Evolutionary conservation across 2,888 invertebrate species (phyloP).

Genomic region (Drosophila flavopinicola): DNA sequence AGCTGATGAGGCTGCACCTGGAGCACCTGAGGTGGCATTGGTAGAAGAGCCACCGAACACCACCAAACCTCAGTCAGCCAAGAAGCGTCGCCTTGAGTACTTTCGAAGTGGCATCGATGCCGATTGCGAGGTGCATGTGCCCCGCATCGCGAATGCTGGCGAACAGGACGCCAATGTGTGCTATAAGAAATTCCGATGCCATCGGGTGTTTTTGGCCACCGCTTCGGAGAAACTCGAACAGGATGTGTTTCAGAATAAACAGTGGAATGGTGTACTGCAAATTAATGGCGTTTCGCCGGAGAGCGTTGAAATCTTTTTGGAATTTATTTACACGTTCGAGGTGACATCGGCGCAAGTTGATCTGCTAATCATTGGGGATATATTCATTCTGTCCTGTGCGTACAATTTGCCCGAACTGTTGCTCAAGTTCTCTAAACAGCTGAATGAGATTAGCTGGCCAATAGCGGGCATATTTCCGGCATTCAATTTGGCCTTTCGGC

Average conservation of each 20-base stretch:
- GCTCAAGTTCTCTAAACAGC: slow-evolving; percentile 17
- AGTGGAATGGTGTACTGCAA: slow-evolving; percentile 60
- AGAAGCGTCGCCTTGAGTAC: slow-evolving; percentile 42
- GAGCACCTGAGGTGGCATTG: neutral
- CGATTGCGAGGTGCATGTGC: slow-evolving; percentile 60
- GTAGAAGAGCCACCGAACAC: no score
- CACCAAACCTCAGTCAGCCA: slow-evolving; percentile 1
- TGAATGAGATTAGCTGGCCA: slow-evolving; percentile 41
- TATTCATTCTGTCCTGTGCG: slow-evolving; percentile 50
- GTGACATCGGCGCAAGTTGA: slow-evolving; percentile 17
- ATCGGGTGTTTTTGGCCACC: slow-evolving; percentile 59
- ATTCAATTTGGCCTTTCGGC: slow-evolving; percentile 54
- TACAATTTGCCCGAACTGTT: slow-evolving; percentile 57
- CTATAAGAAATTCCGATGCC: slow-evolving; percentile 56
- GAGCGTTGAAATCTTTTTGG: slow-evolving; percentile 59
- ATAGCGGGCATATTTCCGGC: slow-evolving; percentile 49
- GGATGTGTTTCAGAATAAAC: slow-evolving; percentile 50
- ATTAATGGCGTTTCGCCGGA: slow-evolving; percentile 58
- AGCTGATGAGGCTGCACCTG: no score
- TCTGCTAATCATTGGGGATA: slow-evolving; percentile 32
- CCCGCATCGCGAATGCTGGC: neutral
- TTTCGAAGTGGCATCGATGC: slow-evolving; percentile 41
- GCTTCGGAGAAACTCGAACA: slow-evolving; percentile 56
- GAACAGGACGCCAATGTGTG: slow-evolving; percentile 29
- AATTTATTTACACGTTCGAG: slow-evolving; percentile 63